These are phyloP conservation scores for Meda fulgida DNA, from an alignment of 2,797 vertebrate species.

Conservation along the genomic window DNA sequence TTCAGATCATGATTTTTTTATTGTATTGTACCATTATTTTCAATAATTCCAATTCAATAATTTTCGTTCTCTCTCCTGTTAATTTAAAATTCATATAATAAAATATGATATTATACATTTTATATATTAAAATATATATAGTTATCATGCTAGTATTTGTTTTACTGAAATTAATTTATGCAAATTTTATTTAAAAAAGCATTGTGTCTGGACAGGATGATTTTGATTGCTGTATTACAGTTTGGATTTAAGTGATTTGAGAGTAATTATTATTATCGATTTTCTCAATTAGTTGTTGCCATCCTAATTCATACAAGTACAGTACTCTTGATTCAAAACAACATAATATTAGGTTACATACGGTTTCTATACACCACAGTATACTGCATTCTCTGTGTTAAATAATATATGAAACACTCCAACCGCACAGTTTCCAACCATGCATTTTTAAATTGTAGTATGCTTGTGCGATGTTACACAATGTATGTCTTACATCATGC, in stretches of 20 bases:
- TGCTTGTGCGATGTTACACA: background rate
- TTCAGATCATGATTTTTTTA: background rate
- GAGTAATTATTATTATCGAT: background rate
- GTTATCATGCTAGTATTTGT: background rate
- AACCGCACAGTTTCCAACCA: background rate
- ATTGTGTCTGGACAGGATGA: background rate
- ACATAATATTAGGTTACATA: background rate
- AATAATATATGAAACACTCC: slow-evolving; percentile 13
- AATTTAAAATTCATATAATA: background rate
- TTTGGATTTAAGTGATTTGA: background rate
- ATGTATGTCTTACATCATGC: slow-evolving; percentile 7
- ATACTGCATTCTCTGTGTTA: background rate
- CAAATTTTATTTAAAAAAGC: background rate
- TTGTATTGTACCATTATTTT: background rate
- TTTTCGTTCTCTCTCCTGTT: background rate
- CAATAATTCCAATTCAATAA: background rate
- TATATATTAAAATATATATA: background rate
- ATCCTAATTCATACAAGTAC: background rate
- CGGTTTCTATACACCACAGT: background rate
- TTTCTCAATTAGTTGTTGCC: background rate
- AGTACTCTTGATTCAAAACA: background rate
- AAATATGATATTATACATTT: background rate
- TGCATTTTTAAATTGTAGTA: slow-evolving; percentile 17
- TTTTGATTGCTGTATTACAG: background rate
- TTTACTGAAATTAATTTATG: background rate